Percentiles rank a stretch among this genome's conserved stretches.
phyloP scores from a whole-genome alignment of 2,113 vertebrate species.

The Scolopax mira region DNA sequence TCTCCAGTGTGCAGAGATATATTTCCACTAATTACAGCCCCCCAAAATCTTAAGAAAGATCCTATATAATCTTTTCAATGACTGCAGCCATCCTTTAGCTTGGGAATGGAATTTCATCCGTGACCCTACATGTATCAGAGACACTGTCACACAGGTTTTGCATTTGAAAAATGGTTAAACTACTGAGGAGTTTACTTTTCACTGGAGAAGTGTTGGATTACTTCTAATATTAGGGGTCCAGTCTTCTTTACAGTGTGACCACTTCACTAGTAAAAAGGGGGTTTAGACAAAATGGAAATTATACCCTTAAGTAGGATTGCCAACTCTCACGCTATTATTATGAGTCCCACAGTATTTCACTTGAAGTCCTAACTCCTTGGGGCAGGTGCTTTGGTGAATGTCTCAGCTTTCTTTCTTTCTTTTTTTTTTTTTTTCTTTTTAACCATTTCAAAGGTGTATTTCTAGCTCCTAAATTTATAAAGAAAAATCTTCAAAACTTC shows the following conservation, averaged over 20 bases:
- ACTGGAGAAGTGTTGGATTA: not conserved
- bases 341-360: not conserved
- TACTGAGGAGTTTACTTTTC: not conserved
- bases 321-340: constrained; percentile 12
- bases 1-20: not conserved
- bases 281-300: constrained; percentile 34
- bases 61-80: not conserved
- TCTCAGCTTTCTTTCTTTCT: not conserved
- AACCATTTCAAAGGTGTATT: not conserved
- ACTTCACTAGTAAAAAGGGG: not conserved
- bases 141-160: not conserved
- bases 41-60: not conserved
- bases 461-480: not conserved
- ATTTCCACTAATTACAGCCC: not conserved
- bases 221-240: not conserved
- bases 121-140: not conserved
- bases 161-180: not conserved
- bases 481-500: not conserved
- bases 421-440: no score
- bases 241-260: not conserved
- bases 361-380: constrained; percentile 8
- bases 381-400: not conserved
- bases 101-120: not conserved
- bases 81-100: not conserved
- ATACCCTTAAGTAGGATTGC: not conserved